Conservation (phyloP, 2,888 invertebrate genomes). For the Patella ulyssiponensis region DNA sequence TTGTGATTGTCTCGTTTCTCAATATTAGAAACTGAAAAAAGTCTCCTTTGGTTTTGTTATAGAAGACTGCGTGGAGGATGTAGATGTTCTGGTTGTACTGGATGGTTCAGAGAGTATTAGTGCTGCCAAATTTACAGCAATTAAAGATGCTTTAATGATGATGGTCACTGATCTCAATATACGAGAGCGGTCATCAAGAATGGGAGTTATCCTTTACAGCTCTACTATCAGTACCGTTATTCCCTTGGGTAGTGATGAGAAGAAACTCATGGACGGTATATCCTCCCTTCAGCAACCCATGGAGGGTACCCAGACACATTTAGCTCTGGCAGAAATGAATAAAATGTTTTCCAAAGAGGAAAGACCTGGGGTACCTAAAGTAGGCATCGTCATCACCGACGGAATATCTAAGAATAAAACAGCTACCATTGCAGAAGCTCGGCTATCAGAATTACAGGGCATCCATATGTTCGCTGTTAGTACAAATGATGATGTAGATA, state of each 20-base stretch:
- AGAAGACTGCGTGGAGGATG: too few relatives aligned
- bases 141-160: not conserved
- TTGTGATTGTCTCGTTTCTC: too few relatives aligned
- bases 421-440: not conserved
- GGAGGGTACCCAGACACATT: conserved; percentile 1
- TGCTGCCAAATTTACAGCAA: not conserved
- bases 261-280: not conserved
- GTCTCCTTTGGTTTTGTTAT: too few relatives aligned
- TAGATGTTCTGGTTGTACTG: not conserved
- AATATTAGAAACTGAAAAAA: too few relatives aligned
- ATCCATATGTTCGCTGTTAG: not conserved
- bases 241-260: not conserved
- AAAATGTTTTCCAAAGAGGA: not conserved
- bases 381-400: not conserved
- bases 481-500: not conserved
- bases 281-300: not conserved
- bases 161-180: not conserved
- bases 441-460: not conserved
- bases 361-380: not conserved
- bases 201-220: not conserved
- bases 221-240: not conserved
- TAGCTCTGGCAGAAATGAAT: not conserved
- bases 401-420: not conserved
- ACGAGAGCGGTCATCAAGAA: not conserved
- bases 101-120: conserved; percentile 1